Conservation (phyloP, 2,888 invertebrate genomes). For the Anodontia alba region DNA sequence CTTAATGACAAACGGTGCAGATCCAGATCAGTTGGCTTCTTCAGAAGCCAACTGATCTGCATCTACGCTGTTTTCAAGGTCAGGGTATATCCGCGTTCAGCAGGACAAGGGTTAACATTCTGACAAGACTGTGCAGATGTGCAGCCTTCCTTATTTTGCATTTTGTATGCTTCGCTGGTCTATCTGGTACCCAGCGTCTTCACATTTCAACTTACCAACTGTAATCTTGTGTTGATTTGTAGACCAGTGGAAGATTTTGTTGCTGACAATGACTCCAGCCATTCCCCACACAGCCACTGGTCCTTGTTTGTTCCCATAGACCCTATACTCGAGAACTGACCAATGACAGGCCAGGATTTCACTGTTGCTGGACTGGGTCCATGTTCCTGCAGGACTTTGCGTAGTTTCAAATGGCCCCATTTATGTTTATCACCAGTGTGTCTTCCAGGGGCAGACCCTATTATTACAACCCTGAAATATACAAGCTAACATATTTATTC, state of each 20-base stretch:
- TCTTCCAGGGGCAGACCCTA: constrained; percentile 94
- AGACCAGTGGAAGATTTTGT: constrained; percentile 52
- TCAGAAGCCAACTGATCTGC: too few relatives aligned
- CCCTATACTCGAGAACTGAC: constrained; percentile 97
- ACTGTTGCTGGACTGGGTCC: constrained; percentile 86
- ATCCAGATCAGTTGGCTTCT: too few relatives aligned
- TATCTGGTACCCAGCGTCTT: too few relatives aligned
- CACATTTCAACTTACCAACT: constrained; percentile 77
- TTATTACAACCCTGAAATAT: constrained; percentile 90
- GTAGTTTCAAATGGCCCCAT: constrained; percentile 89
- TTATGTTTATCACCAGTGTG: constrained; percentile 88
- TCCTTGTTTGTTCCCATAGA: constrained; percentile 89
- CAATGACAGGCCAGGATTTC: constrained; percentile 90
- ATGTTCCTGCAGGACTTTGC: constrained; percentile 88
- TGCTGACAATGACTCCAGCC: constrained; percentile 87
- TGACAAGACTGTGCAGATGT: too few relatives aligned
- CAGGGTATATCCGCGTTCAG: too few relatives aligned
- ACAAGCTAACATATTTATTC: too few relatives aligned
- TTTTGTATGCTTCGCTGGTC: too few relatives aligned
- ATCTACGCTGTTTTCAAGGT: too few relatives aligned
- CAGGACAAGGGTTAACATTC: too few relatives aligned
- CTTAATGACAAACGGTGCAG: too few relatives aligned
- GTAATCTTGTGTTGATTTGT: constrained; percentile 57
- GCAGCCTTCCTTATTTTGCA: too few relatives aligned
- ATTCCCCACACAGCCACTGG: constrained; percentile 92